phyloP scores from a whole-genome alignment of 2,888 invertebrate species.

The Oxytorus armatus region DNA sequence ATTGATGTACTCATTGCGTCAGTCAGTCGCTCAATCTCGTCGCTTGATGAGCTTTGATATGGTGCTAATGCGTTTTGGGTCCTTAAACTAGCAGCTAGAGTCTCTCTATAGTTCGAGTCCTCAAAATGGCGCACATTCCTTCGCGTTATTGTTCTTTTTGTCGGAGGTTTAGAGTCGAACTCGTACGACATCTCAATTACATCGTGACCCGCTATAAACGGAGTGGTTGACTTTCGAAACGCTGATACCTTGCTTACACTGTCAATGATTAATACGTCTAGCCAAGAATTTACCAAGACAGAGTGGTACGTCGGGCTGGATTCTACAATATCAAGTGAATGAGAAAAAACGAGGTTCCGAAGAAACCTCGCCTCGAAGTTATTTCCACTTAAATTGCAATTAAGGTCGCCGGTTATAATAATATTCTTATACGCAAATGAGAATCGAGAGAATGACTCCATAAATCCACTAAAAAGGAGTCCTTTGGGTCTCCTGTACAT shows the following conservation, averaged over 20 bases:
- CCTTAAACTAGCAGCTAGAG: no score
- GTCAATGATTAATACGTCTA: slow-evolving; percentile 17
- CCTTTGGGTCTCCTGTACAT: no score
- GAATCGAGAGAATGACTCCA: no score
- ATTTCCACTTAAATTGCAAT: no score
- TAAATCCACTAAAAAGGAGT: no score
- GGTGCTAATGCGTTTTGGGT: no score
- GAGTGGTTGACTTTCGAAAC: neutral
- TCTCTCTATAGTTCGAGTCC: neutral
- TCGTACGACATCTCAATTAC: neutral
- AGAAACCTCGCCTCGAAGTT: no score
- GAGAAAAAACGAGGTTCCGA: no score
- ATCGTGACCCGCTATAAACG: slow-evolving; percentile 1
- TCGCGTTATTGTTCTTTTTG: neutral
- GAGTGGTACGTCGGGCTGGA: slow-evolving; percentile 10
- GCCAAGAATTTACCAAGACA: neutral
- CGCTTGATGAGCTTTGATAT: no score
- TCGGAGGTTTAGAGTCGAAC: no score
- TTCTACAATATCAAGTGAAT: neutral
- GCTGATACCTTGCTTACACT: neutral
- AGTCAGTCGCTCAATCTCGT: neutral
- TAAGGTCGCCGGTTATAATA: no score
- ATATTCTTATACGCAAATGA: no score
- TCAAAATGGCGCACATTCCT: neutral
- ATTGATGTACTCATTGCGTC: neutral